Percentiles rank a stretch among this genome's conserved stretches.
These are phyloP conservation scores for Masticophis lateralis DNA, from an alignment of 2,797 vertebrate genomes.

Conservation along the genomic window DNA sequence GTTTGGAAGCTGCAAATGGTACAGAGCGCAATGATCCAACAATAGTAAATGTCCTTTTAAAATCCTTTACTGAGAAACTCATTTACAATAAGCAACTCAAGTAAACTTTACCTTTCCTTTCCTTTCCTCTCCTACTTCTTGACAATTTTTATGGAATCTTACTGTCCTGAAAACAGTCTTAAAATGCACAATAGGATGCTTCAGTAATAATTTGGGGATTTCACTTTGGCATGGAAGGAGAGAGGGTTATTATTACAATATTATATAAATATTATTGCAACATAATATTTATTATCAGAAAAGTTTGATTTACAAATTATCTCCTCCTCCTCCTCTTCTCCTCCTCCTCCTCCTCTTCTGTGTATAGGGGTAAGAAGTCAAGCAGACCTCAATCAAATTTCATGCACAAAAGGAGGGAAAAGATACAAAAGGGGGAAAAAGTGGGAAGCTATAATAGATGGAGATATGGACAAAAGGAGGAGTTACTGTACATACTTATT, in stretches of 20 bases:
- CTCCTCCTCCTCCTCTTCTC: background rate
- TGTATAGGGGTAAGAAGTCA: background rate
- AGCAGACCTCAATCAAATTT: background rate
- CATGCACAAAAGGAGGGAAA: background rate
- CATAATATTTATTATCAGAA: background rate
- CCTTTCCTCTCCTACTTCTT: background rate
- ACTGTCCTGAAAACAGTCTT: background rate
- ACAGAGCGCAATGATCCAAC: conserved; percentile 4
- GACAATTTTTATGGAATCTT: background rate
- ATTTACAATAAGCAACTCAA: background rate
- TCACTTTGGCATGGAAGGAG: background rate
- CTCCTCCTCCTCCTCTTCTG: background rate
- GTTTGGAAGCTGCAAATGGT: background rate
- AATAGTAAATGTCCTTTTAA: conserved; percentile 4
- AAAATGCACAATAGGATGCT: background rate
- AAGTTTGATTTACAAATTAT: background rate
- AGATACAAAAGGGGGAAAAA: background rate
- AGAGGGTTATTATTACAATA: background rate
- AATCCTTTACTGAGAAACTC: conserved; percentile 3
- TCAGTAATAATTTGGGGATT: background rate
- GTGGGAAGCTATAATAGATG: background rate
- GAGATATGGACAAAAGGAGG: background rate
- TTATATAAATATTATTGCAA: background rate
- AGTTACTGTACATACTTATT: background rate
- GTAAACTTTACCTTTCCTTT: background rate